Conservation (phyloP, 2,797 vertebrate species). For the Ceryle rudis region DNA sequence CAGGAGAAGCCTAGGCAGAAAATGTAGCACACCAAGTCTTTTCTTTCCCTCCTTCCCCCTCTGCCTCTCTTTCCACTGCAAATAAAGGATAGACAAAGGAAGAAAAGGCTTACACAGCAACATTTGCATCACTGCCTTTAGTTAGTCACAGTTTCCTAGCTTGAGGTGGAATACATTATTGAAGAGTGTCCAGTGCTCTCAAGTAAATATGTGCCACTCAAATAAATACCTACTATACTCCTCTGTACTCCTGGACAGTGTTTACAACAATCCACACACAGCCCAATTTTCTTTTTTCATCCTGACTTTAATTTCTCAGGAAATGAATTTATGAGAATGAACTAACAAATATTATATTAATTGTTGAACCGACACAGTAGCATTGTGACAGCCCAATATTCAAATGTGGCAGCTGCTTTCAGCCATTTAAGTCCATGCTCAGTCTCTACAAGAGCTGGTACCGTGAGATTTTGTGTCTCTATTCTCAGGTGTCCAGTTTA, state of each 20-base stretch:
- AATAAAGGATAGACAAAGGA: background rate
- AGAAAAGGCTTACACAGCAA: slow-evolving; percentile 26
- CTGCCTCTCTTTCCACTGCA: background rate
- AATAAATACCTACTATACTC: background rate
- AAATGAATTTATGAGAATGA: background rate
- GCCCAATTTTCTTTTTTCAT: background rate
- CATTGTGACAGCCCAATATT: background rate
- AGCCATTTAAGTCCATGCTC: background rate
- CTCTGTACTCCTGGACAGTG: background rate
- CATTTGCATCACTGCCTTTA: background rate
- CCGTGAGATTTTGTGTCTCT: background rate
- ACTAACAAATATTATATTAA: background rate
- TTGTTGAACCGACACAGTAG: background rate
- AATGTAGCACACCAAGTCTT: background rate
- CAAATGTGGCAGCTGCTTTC: background rate
- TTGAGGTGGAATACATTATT: slow-evolving; percentile 53
- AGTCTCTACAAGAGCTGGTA: background rate
- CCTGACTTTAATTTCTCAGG: background rate
- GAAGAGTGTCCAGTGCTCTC: slow-evolving; percentile 4
- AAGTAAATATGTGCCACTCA: slow-evolving; percentile 19
- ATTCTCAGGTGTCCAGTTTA: background rate
- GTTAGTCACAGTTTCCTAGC: slow-evolving; percentile 5
- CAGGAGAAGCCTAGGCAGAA: background rate
- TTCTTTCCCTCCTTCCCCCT: background rate
- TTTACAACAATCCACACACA: background rate